Evolutionary conservation across 1,140 invertebrate genomes (phyloP), one percentile per base, ranked within the genome.

Genomic region (Drosophila yakuba): DNA sequence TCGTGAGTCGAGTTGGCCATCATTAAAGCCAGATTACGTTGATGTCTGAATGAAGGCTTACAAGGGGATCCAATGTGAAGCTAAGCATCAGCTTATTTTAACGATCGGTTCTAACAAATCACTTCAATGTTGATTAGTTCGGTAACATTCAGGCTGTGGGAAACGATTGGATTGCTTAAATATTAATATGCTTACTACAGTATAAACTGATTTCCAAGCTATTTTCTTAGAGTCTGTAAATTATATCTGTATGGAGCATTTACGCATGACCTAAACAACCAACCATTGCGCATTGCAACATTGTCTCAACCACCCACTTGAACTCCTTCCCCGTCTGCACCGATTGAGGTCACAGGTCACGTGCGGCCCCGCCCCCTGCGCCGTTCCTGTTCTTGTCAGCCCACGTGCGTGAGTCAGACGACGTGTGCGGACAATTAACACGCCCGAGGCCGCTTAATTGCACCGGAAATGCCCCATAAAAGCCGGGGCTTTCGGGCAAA

Each of bases 391-490:
- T 56, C 12, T 48, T 54, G 36, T 66, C 11, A 28, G 36, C 67
- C 51, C 67, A 71, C 67, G 67, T 71, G 67, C 64, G 57, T 69
- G 66, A 71, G 64, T 71, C 64, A 71, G 2, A 36, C 7, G 25
- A 71, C 67, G 67, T 71, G 67, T 71, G 64, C 67, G 64, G 64
- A 71, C 67, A 71, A 71, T 71, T 71, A 71, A 71, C 67, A 69
- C 67, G 12, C 55, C 66, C n/a, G 10, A 41, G 36, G 64, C 20
- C 67, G 20, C 43, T 58, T 69, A 71, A 71, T 71, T 71, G 67
- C 64, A 43, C 67, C 67, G 67, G 67, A 71, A 71, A 39, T 71
- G 51, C 17, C 50, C 35, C 64, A 71, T 48, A 50, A 71, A 66
- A 35, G 55, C 39, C 55, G 25, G 60, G 36, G 60, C 15, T 15